A percentile compares a stretch with the other conserved stretches of the same genome.
Conservation (phyloP, 2,113 vertebrate species). For the Cyanocitta stelleri region DNA sequence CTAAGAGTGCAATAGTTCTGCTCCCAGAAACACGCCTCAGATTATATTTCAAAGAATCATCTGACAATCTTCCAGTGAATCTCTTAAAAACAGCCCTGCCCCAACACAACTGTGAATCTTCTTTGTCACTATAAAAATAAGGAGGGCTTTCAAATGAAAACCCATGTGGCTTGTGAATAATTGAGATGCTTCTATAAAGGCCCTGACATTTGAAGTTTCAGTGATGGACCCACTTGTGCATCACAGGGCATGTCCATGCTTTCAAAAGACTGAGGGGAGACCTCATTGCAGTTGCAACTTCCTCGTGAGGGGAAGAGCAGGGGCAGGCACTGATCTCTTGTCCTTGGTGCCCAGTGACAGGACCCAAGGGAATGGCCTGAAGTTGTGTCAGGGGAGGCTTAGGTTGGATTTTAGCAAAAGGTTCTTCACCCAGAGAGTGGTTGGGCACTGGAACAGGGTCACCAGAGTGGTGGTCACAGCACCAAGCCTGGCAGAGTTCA, state of each 20-base stretch:
- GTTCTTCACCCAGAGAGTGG: neutral
- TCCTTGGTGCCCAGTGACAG: neutral
- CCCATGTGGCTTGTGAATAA: neutral
- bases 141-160: neutral
- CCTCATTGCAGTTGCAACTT: neutral
- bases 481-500: neutral
- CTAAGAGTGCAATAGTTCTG: neutral
- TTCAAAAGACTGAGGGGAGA: neutral
- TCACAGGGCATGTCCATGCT: neutral
- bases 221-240: neutral
- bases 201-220: neutral
- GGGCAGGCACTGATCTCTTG: neutral
- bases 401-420: neutral
- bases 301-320: neutral
- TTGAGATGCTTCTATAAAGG: neutral
- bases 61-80: neutral
- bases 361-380: neutral
- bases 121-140: neutral
- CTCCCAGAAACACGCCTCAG: neutral
- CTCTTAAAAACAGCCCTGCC: neutral
- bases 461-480: neutral
- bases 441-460: rapidly evolving
- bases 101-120: neutral
- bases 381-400: neutral
- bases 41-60: constrained; percentile 12